Conservation (phyloP, 2,888 invertebrate genomes). For the Gortyna flavago region DNA sequence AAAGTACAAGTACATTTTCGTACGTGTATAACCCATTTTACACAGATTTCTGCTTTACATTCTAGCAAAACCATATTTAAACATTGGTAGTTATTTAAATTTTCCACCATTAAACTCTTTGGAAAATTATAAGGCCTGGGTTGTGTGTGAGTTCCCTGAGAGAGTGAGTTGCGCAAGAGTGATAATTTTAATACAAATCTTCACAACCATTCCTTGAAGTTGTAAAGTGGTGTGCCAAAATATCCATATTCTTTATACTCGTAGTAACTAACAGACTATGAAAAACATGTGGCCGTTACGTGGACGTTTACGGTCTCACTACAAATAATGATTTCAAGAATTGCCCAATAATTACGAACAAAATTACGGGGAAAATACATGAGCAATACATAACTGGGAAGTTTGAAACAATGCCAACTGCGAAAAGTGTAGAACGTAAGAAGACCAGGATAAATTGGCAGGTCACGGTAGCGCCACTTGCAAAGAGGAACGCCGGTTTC, state of each 20-base stretch:
- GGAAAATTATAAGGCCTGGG: neutral
- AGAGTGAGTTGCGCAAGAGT: neutral
- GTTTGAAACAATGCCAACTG: conserved; percentile 57
- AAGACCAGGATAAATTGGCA: conserved; percentile 24
- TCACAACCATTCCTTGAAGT: neutral
- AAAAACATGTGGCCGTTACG: neutral
- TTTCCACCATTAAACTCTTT: neutral
- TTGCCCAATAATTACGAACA: conserved; percentile 42
- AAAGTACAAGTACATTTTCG: too few relatives aligned
- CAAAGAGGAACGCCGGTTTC: neutral
- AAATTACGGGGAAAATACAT: conserved; percentile 50
- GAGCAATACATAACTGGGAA: conserved; percentile 45
- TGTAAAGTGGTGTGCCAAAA: neutral
- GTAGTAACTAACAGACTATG: neutral
- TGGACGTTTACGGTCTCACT: neutral
- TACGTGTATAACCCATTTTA: too few relatives aligned
- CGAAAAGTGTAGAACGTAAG: conserved; percentile 34
- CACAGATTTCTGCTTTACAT: too few relatives aligned
- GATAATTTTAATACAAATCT: neutral
- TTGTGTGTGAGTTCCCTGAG: neutral
- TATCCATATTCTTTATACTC: neutral
- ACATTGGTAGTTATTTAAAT: neutral
- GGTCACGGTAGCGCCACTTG: conserved; percentile 18
- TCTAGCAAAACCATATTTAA: too few relatives aligned
- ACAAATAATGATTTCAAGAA: conserved; percentile 20